Evolutionary conservation across 2,113 vertebrate genomes (phyloP), one percentile per base, ranked within the genome.

Genomic region (Chlamydotis undulata): DNA sequence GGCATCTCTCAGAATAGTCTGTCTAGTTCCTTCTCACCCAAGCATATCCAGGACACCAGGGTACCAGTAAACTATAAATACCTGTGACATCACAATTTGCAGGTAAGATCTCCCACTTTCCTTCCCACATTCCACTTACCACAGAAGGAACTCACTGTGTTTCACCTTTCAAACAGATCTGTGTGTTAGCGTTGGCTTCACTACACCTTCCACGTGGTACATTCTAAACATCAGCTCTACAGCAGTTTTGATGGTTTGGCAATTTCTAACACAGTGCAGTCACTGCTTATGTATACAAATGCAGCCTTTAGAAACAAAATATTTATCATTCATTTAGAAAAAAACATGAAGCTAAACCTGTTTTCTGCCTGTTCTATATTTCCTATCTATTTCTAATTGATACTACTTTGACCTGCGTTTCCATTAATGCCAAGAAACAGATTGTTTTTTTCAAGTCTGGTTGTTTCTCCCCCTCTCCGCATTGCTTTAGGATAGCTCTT

Each of bases 381-480:
- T 60, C 33, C 19, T 6, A n/a, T 15, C 55, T 59, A 28, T 70
- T 89, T 37, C 39, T 80, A 47, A 33, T 16, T 86, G 60, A 10
- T 0, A 50, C 13, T 65, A 5, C 35, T 79, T 70, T 17, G 22
- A 83, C 15, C 21, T 23, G 8, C 4, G 59, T 61, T 89, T 87
- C 35, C 35, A 65, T 45, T 19, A 70, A 25, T 25, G 83, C 10
- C 7, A 21, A 52, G 29, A 80, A 67, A 77, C 10, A 19, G 15
- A 31, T 9, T 35, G 1, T 4, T 52, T 68, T 59, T 59, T 59
- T 22, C 13, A 86, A 23, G 37, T 13, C 3, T 26, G 3, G 14
- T 12, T 7, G 3, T 45, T 31, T 16, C 0, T 4, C 4, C 21
- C 19, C 4, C 7, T 0, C 12, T 31, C 45, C 33, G 21, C 15